Conservation (phyloP, 1,140 invertebrate genomes). For the Dreissena rostriformis region DNA sequence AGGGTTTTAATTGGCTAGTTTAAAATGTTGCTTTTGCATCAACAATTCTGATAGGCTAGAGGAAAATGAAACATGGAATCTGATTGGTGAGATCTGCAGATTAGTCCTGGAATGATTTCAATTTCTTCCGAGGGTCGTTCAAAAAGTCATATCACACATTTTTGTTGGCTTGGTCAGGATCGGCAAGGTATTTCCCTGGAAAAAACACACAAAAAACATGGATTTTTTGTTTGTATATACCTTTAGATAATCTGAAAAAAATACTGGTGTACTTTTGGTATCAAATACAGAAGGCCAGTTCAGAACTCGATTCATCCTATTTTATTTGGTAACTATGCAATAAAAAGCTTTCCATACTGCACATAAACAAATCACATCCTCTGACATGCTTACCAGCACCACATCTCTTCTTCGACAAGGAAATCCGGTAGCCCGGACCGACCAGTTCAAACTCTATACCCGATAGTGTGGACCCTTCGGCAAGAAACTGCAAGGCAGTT, state of each 20-base stretch:
- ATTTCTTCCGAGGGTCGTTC: slow-evolving; percentile 7
- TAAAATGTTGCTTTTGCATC: neutral
- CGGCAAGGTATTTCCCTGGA: slow-evolving; percentile 53
- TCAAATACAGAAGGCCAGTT: no score
- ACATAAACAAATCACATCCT: neutral
- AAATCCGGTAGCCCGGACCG: slow-evolving; percentile 94
- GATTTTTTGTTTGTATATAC: no score
- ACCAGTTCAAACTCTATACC: slow-evolving; percentile 96
- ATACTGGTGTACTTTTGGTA: no score
- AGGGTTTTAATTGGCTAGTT: neutral
- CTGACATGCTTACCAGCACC: slow-evolving; percentile 88
- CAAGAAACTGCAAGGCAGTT: slow-evolving; percentile 95
- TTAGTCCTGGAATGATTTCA: slow-evolving; percentile 41
- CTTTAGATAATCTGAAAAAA: no score
- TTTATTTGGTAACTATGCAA: neutral
- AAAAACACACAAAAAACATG: neutral
- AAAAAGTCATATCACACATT: slow-evolving; percentile 26
- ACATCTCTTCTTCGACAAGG: slow-evolving; percentile 96
- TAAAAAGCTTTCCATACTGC: neutral
- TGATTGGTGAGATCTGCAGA: slow-evolving; percentile 50
- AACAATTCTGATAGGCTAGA: slow-evolving; percentile 1
- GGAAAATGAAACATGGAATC: slow-evolving; percentile 35
- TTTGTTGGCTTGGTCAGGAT: slow-evolving; percentile 44
- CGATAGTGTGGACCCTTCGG: slow-evolving; percentile 96
- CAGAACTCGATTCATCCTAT: neutral